Evolutionary conservation across 92 coral and sea anemone genomes (phyloP).

Genomic region (Plumapathes pennacea): DNA sequence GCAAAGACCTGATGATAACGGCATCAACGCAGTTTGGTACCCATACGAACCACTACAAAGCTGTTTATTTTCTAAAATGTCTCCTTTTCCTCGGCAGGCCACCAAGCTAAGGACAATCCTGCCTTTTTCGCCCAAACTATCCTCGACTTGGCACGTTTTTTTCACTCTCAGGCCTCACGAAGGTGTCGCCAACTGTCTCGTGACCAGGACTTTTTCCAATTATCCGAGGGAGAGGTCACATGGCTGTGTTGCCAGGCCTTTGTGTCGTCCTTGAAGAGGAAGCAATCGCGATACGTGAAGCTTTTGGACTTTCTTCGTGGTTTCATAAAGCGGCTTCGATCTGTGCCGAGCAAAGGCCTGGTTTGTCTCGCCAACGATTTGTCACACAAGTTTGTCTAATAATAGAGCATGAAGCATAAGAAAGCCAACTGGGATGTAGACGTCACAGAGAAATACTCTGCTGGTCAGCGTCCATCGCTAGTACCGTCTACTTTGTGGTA

Average conservation of each 20-base stretch:
- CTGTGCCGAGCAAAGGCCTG: no score
- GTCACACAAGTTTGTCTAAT: no score
- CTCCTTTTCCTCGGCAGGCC: constrained; percentile 28
- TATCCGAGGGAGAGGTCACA: constrained; percentile 46
- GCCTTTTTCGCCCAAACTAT: constrained; percentile 36
- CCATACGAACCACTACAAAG: no score
- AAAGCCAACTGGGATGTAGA: no score
- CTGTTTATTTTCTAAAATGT: neutral
- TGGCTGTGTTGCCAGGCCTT: constrained; percentile 74
- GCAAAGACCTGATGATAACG: no score
- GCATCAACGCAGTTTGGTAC: no score
- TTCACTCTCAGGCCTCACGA: constrained; percentile 36
- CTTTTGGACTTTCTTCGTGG: constrained; percentile 17
- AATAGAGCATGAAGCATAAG: no score
- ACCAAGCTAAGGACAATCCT: constrained; percentile 55
- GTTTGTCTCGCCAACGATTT: constrained; percentile 6
- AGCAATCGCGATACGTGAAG: constrained; percentile 23
- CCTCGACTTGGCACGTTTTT: constrained; percentile 40
- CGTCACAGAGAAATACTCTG: no score
- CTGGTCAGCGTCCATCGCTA: no score
- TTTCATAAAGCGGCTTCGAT: no score
- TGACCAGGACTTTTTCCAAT: constrained; percentile 3
- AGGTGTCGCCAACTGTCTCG: constrained; percentile 45
- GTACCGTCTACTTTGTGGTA: no score
- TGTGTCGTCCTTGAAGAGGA: constrained; percentile 44